Evolutionary conservation across 2,888 invertebrate species (phyloP), one percentile per base, ranked within the genome.

Genomic region (Dimorphilus gyrociliatus): DNA sequence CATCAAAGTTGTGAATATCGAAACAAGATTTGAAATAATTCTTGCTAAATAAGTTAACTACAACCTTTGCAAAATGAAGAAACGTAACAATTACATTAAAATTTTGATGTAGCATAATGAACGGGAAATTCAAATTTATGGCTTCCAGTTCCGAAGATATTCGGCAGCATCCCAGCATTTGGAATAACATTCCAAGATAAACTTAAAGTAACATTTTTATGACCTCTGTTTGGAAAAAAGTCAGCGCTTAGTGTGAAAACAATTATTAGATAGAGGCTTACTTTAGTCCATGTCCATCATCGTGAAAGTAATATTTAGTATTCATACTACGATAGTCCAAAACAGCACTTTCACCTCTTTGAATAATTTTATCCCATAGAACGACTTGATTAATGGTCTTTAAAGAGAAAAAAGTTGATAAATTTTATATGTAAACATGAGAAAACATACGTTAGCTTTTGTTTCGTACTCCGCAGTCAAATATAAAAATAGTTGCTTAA

Each of bases 301-400:
- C 97, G 84, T 90, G 88, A 69, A 97, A 97, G 59, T 94, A 97
- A 67, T 97, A 97, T 58, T 97, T 94, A 2, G 88, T 84, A 62
- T 90, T 84, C 72, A 85, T 78, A 53, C 82, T 85, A 58, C 82
- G 81, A 55, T 84, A 82, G 57, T 88, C 81, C 36, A 97, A 63
- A 7, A 79, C 68, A n/a, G 92, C 77, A 67, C 85, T 82, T 61
- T 94, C 86, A 30, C 85, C 88, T 50, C 94, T 73, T 33, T 79
- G 68, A 33, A 97, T 81, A 40, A 97, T 94, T 68, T 92, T 92
- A 63, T 97, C 97, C 97, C 97, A 97, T 15, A 97, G 67, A 1
- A 97, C 86, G 45, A 97, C 86, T 44, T 70, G 67, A 43, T 70
- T 69, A 14, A 67, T 36, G 27, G 45, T 48, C 67, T 68, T 47